Conservation (phyloP, 2,113 vertebrate species). For the Nothobranchius kuhntae region DNA sequence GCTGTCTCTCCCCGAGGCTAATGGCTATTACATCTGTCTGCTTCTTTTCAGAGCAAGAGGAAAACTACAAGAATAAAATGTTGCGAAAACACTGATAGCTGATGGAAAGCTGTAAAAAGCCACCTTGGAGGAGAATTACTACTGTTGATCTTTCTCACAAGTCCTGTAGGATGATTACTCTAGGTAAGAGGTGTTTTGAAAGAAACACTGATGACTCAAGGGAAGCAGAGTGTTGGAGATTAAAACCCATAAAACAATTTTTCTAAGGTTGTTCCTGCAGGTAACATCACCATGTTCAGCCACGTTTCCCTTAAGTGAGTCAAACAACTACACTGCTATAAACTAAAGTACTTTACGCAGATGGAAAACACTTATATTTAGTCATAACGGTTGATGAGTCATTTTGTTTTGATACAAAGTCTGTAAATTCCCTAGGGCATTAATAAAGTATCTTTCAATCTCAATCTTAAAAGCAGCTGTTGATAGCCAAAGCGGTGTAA, state of each 20-base stretch:
- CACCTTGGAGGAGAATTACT: conserved; percentile 31
- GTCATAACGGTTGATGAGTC: not conserved
- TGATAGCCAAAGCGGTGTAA: not conserved
- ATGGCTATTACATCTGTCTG: conserved; percentile 76
- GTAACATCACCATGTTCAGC: not conserved
- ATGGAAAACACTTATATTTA: not conserved
- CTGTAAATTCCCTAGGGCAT: too few species aligned
- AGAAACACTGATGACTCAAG: conserved; percentile 34
- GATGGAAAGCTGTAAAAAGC: conserved; percentile 49
- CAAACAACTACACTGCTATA: not conserved
- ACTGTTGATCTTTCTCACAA: conserved; percentile 50
- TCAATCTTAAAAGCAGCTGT: not conserved
- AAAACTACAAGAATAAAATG: conserved; percentile 63
- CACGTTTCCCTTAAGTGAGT: not conserved
- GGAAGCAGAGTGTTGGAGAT: conserved; percentile 28
- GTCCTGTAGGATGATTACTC: conserved; percentile 32
- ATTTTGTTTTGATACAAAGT: not conserved
- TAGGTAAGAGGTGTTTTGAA: conserved; percentile 26
- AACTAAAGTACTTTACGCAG: not conserved
- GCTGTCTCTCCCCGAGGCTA: conserved; percentile 67
- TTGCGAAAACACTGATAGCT: conserved; percentile 58
- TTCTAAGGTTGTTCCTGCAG: conserved; percentile 22
- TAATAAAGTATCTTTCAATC: too few species aligned
- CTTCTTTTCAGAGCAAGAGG: conserved; percentile 53
- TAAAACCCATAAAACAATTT: conserved; percentile 11